phyloP scores from a whole-genome alignment of 2,888 invertebrate genomes.

The Empis livida region DNA sequence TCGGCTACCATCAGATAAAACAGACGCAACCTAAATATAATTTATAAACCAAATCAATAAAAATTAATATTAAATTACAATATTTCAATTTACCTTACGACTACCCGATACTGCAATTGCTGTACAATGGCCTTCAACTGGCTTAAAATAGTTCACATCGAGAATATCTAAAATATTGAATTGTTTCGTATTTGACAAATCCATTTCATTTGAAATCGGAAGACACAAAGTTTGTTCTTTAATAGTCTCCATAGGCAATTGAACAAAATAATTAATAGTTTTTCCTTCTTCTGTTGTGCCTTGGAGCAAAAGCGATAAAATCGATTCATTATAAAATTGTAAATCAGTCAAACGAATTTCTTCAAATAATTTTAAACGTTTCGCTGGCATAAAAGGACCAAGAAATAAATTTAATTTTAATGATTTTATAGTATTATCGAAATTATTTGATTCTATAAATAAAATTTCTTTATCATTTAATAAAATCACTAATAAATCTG shows the following conservation, averaged over 20 bases:
- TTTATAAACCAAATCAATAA: neutral
- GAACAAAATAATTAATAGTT: constrained; percentile 39
- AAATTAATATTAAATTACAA: neutral
- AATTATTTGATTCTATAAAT: constrained; percentile 25
- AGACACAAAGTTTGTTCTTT: constrained; percentile 36
- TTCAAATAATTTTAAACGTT: constrained; percentile 13
- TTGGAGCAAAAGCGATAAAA: constrained; percentile 57
- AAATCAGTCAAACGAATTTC: constrained; percentile 48
- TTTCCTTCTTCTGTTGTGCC: constrained; percentile 38
- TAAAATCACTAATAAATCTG: constrained; percentile 25
- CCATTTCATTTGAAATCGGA: constrained; percentile 19
- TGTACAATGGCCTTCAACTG: constrained; percentile 51
- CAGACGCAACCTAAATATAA: constrained; percentile 52
- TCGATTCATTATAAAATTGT: constrained; percentile 55
- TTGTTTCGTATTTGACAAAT: constrained; percentile 19
- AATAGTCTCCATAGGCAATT: constrained; percentile 30
- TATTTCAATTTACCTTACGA: constrained; percentile 35
- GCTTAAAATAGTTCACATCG: constrained; percentile 42
- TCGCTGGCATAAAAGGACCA: constrained; percentile 28
- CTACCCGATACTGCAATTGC: constrained; percentile 75
- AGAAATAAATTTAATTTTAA: constrained; percentile 43
- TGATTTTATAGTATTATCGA: constrained; percentile 36
- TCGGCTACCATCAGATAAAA: constrained; percentile 63
- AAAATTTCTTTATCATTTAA: constrained; percentile 25
- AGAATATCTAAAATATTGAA: constrained; percentile 43